phyloP scores from a whole-genome alignment of 2,888 invertebrate species.

The Branchellion lobata region DNA sequence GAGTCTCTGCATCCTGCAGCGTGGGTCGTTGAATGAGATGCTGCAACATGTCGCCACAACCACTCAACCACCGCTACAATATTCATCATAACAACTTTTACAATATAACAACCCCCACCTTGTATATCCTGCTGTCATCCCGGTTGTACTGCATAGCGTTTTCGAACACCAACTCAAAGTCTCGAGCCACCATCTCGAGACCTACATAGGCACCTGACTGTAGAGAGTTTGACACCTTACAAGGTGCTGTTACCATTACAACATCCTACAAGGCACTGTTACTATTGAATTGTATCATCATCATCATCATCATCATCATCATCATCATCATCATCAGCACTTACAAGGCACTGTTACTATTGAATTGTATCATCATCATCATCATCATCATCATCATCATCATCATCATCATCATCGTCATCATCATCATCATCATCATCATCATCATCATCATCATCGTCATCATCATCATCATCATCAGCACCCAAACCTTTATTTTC shows the following conservation, averaged over 20 bases:
- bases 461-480: too few species aligned
- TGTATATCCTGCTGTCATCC: slow-evolving; percentile 77
- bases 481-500: slow-evolving; percentile 67
- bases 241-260: not conserved
- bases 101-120: slow-evolving; percentile 65
- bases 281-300: too few species aligned
- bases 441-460: too few species aligned
- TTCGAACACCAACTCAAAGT: slow-evolving; percentile 93
- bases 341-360: too few species aligned
- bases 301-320: too few species aligned
- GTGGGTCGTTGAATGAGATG: too few species aligned
- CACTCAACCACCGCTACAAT: not conserved
- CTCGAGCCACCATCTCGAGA: slow-evolving; percentile 77
- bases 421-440: slow-evolving; percentile 1
- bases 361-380: not conserved
- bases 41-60: not conserved
- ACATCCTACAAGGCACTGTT: not conserved
- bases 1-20: slow-evolving; percentile 76
- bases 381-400: not conserved
- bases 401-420: not conserved
- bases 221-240: not conserved
- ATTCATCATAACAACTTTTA: not conserved
- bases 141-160: slow-evolving; percentile 90
- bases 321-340: too few species aligned
- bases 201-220: slow-evolving; percentile 46